These are phyloP conservation scores for Norana najaformis DNA, from an alignment of 2,888 invertebrate genomes.

Conservation along the genomic window DNA sequence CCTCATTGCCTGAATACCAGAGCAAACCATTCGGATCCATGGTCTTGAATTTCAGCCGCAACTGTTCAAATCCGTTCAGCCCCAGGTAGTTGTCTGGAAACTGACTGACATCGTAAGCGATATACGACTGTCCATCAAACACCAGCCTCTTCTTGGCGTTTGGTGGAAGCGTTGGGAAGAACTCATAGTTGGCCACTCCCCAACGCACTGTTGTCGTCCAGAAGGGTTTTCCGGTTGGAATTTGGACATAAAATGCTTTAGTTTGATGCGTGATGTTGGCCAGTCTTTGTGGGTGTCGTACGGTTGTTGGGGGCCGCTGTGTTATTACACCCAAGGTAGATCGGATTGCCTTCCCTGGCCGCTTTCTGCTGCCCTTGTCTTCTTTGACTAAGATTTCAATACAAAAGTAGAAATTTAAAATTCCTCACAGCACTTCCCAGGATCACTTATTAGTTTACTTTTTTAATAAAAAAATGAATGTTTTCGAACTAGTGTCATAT, in stretches of 20 bases:
- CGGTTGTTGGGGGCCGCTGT: neutral
- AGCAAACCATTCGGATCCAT: conserved; percentile 52
- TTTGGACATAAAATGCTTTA: neutral
- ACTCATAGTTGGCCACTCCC: neutral
- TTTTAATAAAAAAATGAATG: no score
- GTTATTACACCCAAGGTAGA: neutral
- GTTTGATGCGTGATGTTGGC: neutral
- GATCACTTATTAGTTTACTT: no score
- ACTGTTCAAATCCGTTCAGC: conserved; percentile 45
- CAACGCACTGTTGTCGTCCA: neutral
- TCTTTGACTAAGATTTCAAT: neutral
- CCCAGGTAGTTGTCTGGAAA: conserved; percentile 46
- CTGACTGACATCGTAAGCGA: conserved; percentile 48
- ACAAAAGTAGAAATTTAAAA: neutral
- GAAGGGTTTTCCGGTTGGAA: conserved; percentile 29
- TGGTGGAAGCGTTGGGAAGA: conserved; percentile 19
- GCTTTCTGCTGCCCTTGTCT: neutral
- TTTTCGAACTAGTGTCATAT: no score
- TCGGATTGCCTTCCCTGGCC: neutral
- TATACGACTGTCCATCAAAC: conserved; percentile 51
- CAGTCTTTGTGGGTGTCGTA: neutral
- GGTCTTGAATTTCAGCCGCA: conserved; percentile 52
- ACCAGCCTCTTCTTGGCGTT: conserved; percentile 28
- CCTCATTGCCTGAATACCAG: conserved; percentile 51
- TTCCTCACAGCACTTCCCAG: neutral